Evolutionary conservation across 1,140 invertebrate species (phyloP).

Genomic region (Drosophila lini): DNA sequence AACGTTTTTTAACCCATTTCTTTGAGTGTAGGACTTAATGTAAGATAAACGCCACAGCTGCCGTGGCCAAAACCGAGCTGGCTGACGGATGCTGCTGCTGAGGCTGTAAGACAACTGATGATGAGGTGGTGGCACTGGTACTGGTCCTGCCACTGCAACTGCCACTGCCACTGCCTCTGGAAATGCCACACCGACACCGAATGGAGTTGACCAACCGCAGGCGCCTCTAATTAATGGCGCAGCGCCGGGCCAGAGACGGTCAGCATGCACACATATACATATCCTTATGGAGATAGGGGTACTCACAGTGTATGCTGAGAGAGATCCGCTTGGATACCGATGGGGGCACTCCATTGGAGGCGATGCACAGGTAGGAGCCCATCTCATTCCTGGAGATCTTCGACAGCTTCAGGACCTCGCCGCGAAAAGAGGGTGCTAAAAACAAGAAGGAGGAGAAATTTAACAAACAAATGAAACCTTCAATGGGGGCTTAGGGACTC

Average conservation of each 20-base stretch:
- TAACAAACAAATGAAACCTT: conserved; percentile 4
- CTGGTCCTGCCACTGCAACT: neutral
- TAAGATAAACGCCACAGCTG: conserved; percentile 68
- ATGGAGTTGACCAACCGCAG: conserved; percentile 67
- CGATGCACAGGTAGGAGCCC: conserved; percentile 94
- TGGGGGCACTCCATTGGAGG: conserved; percentile 92
- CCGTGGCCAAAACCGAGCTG: conserved; percentile 44
- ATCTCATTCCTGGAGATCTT: conserved; percentile 94
- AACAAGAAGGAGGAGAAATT: conserved; percentile 54
- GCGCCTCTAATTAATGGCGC: conserved; percentile 74
- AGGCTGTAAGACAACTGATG: conserved; percentile 6
- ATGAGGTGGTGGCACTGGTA: conserved; percentile 3
- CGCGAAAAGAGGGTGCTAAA: conserved; percentile 87
- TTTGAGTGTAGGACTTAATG: conserved; percentile 43
- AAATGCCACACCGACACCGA: conserved; percentile 3
- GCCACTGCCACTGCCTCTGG: neutral
- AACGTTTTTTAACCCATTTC: neutral
- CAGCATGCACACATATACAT: neutral
- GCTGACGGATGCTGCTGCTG: conserved; percentile 26
- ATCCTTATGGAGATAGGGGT: conserved; percentile 33
- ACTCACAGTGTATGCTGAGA: conserved; percentile 94
- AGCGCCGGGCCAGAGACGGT: conserved; percentile 1
- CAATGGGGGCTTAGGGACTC: conserved; percentile 21
- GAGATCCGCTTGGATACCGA: conserved; percentile 93
- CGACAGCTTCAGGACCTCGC: conserved; percentile 90